phyloP scores from a whole-genome alignment of 2,797 vertebrate genomes.

The Sebastes paucispinis region DNA sequence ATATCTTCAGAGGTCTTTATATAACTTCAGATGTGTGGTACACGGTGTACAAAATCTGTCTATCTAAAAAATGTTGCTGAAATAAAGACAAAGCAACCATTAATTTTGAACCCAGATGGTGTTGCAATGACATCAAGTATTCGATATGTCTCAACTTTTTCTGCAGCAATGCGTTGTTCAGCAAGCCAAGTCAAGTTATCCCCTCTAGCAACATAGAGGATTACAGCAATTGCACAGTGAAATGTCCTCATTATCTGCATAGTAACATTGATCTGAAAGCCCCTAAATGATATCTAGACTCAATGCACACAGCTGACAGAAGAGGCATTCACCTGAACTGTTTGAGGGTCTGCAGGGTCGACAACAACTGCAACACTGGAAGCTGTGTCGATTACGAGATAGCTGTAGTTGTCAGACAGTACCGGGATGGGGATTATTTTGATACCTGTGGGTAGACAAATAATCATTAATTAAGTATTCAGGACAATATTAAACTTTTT shows the following conservation, averaged over 20 bases:
- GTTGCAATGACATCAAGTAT: neutral
- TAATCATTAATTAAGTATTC: neutral
- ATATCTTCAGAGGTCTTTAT: too few relatives aligned
- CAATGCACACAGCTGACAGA: neutral
- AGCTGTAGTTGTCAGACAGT: conserved; percentile 97
- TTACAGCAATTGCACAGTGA: neutral
- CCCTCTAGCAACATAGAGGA: neutral
- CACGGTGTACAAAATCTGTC: neutral
- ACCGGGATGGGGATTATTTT: conserved; percentile 95
- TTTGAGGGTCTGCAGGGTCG: conserved; percentile 92
- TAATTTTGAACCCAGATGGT: neutral
- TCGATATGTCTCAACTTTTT: neutral
- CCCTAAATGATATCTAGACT: neutral
- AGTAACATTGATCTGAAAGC: neutral
- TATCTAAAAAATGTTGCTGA: neutral
- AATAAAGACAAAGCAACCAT: neutral
- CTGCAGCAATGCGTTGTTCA: neutral
- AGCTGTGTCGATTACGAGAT: conserved; percentile 91
- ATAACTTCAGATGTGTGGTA: neutral
- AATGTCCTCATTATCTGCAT: neutral
- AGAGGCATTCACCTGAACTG: conserved; percentile 86
- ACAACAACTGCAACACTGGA: conserved; percentile 87
- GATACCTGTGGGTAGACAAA: conserved; percentile 80
- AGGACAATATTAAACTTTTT: neutral
- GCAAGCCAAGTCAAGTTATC: neutral